These are phyloP conservation scores for Hetaerina titia DNA, from an alignment of 2,888 invertebrate genomes.

Conservation along the genomic window DNA sequence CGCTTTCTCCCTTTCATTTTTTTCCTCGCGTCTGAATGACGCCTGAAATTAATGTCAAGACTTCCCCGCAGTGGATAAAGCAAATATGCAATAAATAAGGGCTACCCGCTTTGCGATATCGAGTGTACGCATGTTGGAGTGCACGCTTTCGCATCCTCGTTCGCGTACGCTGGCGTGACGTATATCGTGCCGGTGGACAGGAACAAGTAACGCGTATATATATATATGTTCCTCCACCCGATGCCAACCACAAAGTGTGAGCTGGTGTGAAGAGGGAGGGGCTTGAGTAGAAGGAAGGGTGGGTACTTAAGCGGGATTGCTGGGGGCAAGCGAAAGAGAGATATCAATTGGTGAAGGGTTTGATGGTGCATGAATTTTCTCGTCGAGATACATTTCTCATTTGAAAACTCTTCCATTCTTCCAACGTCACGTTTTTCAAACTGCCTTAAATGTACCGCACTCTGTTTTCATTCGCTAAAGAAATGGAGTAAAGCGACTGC, in stretches of 20 bases:
- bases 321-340: background rate
- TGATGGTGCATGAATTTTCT: slow-evolving; percentile 1
- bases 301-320: background rate
- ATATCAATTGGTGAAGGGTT: background rate
- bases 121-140: no score
- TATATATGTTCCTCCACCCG: background rate
- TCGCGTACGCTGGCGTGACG: no score
- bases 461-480: no score
- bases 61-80: no score
- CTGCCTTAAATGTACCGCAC: background rate
- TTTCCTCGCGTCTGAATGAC: no score
- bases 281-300: background rate
- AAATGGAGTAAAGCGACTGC: no score
- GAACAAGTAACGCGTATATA: background rate
- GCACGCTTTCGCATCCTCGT: no score
- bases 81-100: no score
- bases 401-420: background rate
- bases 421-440: background rate
- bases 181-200: background rate
- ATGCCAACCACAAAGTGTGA: background rate
- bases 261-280: background rate
- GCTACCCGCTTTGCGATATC: no score
- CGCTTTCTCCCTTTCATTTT: no score
- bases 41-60: no score
- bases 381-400: background rate